Conservation (phyloP, 2,797 vertebrate species). For the Apodemus agrarius region DNA sequence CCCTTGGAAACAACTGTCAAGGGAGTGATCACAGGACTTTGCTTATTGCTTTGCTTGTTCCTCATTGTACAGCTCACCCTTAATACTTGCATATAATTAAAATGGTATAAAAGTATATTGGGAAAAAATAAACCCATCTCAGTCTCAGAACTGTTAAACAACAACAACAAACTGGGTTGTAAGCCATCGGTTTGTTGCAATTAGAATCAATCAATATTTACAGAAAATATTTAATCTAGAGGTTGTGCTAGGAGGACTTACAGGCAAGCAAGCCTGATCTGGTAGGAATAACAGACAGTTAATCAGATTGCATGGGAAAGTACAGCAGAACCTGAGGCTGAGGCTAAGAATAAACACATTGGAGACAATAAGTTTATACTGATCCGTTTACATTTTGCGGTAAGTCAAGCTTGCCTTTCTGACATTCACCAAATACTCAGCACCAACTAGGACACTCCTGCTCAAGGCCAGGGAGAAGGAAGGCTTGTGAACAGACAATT, state of each 20-base stretch:
- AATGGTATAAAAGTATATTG: no score
- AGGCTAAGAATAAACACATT: neutral
- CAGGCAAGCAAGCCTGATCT: neutral
- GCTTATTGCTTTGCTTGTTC: no score
- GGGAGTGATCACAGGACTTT: no score
- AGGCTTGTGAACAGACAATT: neutral
- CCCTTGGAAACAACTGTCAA: no score
- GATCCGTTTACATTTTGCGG: neutral
- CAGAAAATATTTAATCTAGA: neutral
- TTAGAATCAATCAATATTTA: conserved; percentile 5
- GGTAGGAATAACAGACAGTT: neutral
- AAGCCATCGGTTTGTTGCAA: neutral
- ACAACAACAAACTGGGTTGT: neutral
- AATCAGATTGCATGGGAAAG: neutral
- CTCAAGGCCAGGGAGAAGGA: neutral
- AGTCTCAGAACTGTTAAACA: no score
- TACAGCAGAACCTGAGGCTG: neutral
- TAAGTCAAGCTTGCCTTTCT: neutral
- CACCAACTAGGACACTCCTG: neutral
- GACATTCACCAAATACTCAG: neutral
- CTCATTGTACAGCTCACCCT: no score
- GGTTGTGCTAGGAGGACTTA: neutral
- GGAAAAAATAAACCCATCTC: no score
- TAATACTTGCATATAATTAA: no score
- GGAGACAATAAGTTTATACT: neutral